Evolutionary conservation across 2,113 vertebrate genomes (phyloP), one percentile per base, ranked within the genome.

Genomic region (Paralichthys olivaceus): DNA sequence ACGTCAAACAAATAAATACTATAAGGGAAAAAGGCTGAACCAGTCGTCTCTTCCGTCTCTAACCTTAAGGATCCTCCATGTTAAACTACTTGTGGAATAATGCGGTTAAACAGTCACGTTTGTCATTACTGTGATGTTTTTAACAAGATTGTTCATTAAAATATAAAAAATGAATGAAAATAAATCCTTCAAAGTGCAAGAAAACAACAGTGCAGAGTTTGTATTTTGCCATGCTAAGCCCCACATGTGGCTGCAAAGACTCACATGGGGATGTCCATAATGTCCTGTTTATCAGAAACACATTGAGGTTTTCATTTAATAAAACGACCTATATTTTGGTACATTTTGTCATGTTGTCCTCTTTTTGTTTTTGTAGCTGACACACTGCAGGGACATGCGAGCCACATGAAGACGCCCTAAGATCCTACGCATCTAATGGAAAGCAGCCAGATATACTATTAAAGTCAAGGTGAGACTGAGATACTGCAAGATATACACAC

Each of bases 361-460:
- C 14, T 58, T 15, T 61, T 12, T 61, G 14, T 34, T 22, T 60
- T 60, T 22, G 55, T 58, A 58, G 28, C 34, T 37, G 81, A 65
- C 63, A 23, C 40, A 14, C 62, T 54, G 61, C 34, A 54, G 40
- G 5, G 54, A 76, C 2, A 23, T 26, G 69, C 61, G 14, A 5
- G 37, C 37, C 12, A 40, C 13, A 26, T 51, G 63, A 57, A 43
- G 17, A 49, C 14, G 17, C 45, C 34, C 29, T 6, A 3, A 19
- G 19, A 73, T 69, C 26, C 69, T 43, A 14, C 72, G 32, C 60
- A 71, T 72, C 57, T 58, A 69, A 76, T 72, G 72, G 80, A 58
- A 70, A 17, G 22, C 69, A 72, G 54, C 56, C 69, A 53, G 68
- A 76, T 72, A 43, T 59, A 77, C 69, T 25, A 81, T 77, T 77